Conservation (phyloP, 2,888 invertebrate genomes). For the Nymphalis c-album region DNA sequence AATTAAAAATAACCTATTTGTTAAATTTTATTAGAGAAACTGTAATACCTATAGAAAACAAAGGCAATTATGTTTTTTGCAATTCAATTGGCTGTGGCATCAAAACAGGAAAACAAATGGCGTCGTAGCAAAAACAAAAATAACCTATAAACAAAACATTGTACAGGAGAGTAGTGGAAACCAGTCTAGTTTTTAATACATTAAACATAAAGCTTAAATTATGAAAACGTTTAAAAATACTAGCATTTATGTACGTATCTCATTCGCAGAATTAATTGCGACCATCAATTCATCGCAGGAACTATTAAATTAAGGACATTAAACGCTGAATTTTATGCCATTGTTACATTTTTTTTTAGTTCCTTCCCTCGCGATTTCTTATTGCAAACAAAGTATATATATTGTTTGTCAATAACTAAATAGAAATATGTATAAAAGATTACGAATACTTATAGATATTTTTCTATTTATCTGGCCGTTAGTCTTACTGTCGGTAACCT, state of each 20-base stretch:
- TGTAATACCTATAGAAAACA: no score
- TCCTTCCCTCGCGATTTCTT: no score
- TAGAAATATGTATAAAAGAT: no score
- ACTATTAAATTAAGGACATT: constrained; percentile 36
- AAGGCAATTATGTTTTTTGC: neutral
- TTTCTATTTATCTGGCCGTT: neutral
- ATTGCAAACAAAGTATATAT: no score
- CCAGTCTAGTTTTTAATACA: constrained; percentile 14
- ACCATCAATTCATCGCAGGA: constrained; percentile 35
- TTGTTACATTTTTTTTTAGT: constrained; percentile 16
- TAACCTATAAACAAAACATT: constrained; percentile 53
- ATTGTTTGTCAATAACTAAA: no score
- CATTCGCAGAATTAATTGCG: constrained; percentile 39
- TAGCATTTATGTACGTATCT: constrained; percentile 13
- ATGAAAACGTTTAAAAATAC: neutral
- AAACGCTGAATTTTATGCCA: constrained; percentile 18
- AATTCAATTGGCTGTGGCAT: constrained; percentile 56
- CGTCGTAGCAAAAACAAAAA: constrained; percentile 55
- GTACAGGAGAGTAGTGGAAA: constrained; percentile 24
- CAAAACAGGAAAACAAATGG: constrained; percentile 49
- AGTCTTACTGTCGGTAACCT: neutral
- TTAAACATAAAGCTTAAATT: constrained; percentile 21
- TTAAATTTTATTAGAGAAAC: no score
- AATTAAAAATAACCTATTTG: no score
- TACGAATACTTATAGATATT: no score